Base-by-base conservation (phyloP, 2,888 invertebrate species). In the Lomographa bimaculata region DNA sequence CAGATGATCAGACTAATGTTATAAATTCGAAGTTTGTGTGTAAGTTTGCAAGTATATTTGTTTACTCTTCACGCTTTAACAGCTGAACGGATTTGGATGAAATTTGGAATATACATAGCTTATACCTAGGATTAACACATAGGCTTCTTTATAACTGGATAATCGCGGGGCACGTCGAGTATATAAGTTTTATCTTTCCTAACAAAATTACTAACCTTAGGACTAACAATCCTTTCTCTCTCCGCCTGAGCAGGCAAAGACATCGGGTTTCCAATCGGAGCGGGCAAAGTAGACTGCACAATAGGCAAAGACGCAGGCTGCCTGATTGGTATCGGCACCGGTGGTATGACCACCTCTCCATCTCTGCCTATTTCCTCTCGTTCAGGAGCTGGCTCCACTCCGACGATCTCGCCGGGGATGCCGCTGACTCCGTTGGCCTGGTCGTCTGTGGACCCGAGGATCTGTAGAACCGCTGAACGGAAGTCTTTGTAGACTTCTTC, bases 401-500 rank as follows among this genome's bases (percentile, higher is more conserved):
- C 92, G 34, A 92, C 91, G 41, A 92, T 91, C 79, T 92, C 92
- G 27, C 92, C 92, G 23, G 92, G 92, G 68, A 92, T 92, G 51
- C 91, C 85, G 57, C 72, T 79, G 60, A 91, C 90, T 43, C 93
- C 93, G 62, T 92, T 92, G 1, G 90, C 80, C 59, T 92, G 91
- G 60, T 93, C 93, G 64, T 94, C 94, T 52, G 92, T 90, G 23
- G 91, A 85, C 10, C 94, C 94, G 8, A 97, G 82, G 62, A 96
- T 94, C 67, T 93, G 92, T 55, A 96, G 92, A 4, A 96, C 92
- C 1, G 95, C 94, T 5, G 93, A 91, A 32, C 95, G 92, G 78
- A 97, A 96, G 79, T 97, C 97, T 66, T 93, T 92, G 83, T 96
- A 97, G 5, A 97, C 96, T 63, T 96, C 96, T 17, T 92, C 92